Base-by-base conservation (phyloP, 2,113 vertebrate species). In the Kobus ellipsiprymnus region DNA sequence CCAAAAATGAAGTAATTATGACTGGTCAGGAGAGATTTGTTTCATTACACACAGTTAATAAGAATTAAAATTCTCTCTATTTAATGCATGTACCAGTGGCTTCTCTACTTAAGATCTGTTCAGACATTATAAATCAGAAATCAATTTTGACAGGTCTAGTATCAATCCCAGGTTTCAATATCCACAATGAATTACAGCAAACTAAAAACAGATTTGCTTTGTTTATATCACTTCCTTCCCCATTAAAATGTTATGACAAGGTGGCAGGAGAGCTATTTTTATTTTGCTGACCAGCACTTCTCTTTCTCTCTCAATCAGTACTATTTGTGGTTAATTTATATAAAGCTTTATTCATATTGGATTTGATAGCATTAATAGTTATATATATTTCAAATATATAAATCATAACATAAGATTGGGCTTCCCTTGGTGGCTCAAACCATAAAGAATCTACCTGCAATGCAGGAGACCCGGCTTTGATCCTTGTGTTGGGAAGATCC, bases 71-170 rank as follows among this genome's bases (percentile, higher is more conserved):
- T 87, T 71, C 55, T 91, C 46, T 83, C 30, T 90, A 3, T 77
- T 60, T 85, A 95, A 82, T n/a, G 5, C 2, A 86, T 46, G 6
- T 77, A n/a, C 33, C 2, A 13, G 36, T 67, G 5, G 3, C 19
- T 86, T 7, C 27, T 93, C 52, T 85, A 85, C 30, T 88, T 57
- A 64, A 67, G 40, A 52, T 77, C 62, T 25, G 14, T 30, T 82
- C 9, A 74, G 71, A 33, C 36, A 87, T 29, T 74, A 92, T 90
- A 91, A 80, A 89, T 96, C 19, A 93, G 40, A 96, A 97, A 86
- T 80, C 33, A 86, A 44, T 87, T 94, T 17, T 52, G 21, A 44
- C 19, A 71, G 14, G 30, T 7, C 8, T 64, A 54, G 67, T 80
- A 55, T 29, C 44, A 95, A 54, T 62, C 6, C 1, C 40, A 81